Percentiles rank a stretch among this genome's conserved stretches.
Evolutionary conservation across 2,888 invertebrate genomes (phyloP).

Genomic region (Eumerus sabulonum): DNA sequence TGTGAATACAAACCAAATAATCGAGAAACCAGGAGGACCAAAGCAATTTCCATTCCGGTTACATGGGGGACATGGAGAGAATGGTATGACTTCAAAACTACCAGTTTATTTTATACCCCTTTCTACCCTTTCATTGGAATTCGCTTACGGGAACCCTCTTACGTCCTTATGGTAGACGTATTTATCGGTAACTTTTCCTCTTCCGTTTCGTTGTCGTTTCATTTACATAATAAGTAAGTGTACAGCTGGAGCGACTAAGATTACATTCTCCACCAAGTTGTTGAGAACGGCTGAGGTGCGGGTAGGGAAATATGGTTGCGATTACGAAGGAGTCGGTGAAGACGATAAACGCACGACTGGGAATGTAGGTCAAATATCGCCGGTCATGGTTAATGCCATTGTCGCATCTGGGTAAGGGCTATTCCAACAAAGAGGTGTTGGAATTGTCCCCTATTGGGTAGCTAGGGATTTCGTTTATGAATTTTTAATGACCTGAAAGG

Average conservation of each 20-base stretch:
- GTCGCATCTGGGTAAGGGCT: slow-evolving; percentile 25
- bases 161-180: background rate
- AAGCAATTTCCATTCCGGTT: too few relatives aligned
- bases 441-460: too few relatives aligned
- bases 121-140: too few relatives aligned
- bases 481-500: background rate
- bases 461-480: slow-evolving; percentile 22
- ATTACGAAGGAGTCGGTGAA: background rate
- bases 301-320: background rate
- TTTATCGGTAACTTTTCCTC: background rate
- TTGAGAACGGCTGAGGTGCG: background rate
- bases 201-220: background rate
- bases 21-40: too few relatives aligned
- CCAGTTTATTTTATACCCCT: too few relatives aligned
- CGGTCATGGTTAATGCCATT: slow-evolving; percentile 27
- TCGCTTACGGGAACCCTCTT: too few relatives aligned
- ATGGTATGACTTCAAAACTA: too few relatives aligned
- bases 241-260: background rate
- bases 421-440: slow-evolving; percentile 3
- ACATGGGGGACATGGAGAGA: too few relatives aligned
- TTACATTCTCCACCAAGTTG: background rate
- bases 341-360: background rate
- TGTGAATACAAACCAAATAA: too few relatives aligned
- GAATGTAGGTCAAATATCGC: slow-evolving; percentile 22
- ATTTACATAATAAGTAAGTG: background rate